These are phyloP conservation scores for Drosophila funebris DNA, from an alignment of 1,140 invertebrate genomes.

Conservation along the genomic window DNA sequence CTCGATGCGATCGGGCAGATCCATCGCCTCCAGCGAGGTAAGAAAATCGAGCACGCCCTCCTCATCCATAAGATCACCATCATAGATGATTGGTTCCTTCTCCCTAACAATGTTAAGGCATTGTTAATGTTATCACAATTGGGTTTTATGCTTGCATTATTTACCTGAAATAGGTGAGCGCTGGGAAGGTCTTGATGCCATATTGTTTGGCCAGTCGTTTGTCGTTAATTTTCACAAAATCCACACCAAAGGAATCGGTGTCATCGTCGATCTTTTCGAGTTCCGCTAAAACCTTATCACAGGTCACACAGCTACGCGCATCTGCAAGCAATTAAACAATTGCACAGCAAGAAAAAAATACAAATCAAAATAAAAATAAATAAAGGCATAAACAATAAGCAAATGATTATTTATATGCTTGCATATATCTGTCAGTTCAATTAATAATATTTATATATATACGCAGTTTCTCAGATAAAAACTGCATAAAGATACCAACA, in stretches of 20 bases:
- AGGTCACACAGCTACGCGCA: conserved; percentile 95
- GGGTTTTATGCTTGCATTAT: not conserved
- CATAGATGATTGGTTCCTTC: conserved; percentile 96
- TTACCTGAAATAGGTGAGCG: conserved; percentile 94
- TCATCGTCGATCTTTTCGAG: conserved; percentile 97
- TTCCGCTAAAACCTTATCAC: conserved; percentile 95
- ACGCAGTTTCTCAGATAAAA: conserved; percentile 9
- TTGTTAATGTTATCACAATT: not conserved
- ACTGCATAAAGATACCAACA: conserved; percentile 64
- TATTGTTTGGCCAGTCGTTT: conserved; percentile 97
- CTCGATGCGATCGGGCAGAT: conserved; percentile 96
- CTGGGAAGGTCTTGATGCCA: conserved; percentile 96
- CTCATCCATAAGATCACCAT: conserved; percentile 97
- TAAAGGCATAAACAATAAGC: not conserved
- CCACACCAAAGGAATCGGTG: conserved; percentile 96
- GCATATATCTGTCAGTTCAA: not conserved
- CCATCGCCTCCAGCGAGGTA: conserved; percentile 96
- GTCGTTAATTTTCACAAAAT: conserved; percentile 98
- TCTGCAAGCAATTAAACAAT: conserved; percentile 85
- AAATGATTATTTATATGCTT: not conserved
- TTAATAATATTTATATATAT: not conserved
- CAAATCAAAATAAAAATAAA: no score
- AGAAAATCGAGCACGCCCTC: conserved; percentile 96
- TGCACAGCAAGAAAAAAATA: not conserved
- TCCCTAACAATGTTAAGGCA: conserved; percentile 84